phyloP scores from a whole-genome alignment of 2,797 vertebrate species.

The Coccyzus lansbergi region DNA sequence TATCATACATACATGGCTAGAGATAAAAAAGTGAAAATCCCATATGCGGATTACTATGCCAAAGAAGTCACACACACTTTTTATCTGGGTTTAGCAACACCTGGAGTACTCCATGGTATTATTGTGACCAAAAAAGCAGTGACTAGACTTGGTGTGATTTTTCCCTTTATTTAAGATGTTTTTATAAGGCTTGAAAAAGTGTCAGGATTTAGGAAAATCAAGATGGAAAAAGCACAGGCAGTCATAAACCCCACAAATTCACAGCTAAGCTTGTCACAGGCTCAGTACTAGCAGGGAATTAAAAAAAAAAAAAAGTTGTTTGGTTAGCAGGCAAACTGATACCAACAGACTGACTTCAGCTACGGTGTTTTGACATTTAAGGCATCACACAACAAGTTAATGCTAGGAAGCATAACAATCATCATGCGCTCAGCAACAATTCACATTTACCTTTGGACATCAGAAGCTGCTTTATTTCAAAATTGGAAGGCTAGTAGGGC shows the following conservation, averaged over 20 bases:
- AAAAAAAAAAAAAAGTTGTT: neutral
- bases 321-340: neutral
- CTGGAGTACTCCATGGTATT: constrained; percentile 9
- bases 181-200: constrained; percentile 47
- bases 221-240: neutral
- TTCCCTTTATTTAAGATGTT: constrained; percentile 27
- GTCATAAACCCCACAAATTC: constrained; percentile 3
- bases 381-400: constrained; percentile 43
- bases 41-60: constrained; percentile 26
- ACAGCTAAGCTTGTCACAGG: neutral
- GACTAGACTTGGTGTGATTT: constrained; percentile 2
- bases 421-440: neutral
- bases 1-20: constrained; percentile 53
- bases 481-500: neutral
- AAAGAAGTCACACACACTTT: constrained; percentile 1
- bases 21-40: constrained; percentile 36
- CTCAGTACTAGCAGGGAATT: constrained; percentile 8
- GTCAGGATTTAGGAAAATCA: constrained; percentile 2
- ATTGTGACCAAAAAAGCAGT: constrained; percentile 33
- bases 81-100: constrained; percentile 42
- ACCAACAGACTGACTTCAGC: neutral
- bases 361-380: constrained; percentile 10
- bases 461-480: constrained; percentile 6
- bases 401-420: neutral
- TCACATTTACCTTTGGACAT: neutral